Base-by-base conservation (phyloP, 2,113 vertebrate species). In the Chionodraco myersi region DNA sequence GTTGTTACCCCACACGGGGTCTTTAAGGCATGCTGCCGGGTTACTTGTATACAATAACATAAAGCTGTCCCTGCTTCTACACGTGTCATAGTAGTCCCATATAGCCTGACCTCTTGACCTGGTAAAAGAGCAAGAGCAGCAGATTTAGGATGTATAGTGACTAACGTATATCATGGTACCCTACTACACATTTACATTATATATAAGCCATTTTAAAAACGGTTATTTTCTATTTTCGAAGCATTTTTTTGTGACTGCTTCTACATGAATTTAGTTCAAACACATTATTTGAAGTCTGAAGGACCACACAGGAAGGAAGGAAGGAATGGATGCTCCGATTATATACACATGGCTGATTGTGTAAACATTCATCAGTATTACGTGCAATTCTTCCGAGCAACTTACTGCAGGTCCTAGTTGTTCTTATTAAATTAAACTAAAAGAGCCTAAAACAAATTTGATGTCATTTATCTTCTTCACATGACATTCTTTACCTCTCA, bases 261-360 rank as follows among this genome's bases (percentile, higher is more conserved):
- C 10, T 4, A 7, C 54, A 21, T 73, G 75, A 5, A 21, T n/a
- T 56, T 21, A 73, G 26, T 10, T 64, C 34, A 70, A 5, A 30
- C 36, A 49, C 10, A 59, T 45, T 69, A 13, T 44, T 77, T 44
- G 76, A 23, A 18, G n/a, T 84, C 56, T 47, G 30, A 30, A 30
- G 30, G 30, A 30, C 30, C 30, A 30, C 30, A 30, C 36, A 72
- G 69, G 75, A 82, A 72, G 70, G 75, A 76, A 84, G 77, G 74
- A 80, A 77, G 67, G 14, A 56, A 60, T 36, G 16, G 21, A 61
- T 5, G 36, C 60, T 77, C 7, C 41, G 77, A 51, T 79, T 41
- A 72, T 34, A 68, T 57, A 75, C 56, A 77, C 75, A 36, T 41
- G 47, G 4, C 45, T 23, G 57, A 78, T 76, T 72, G 6, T 62